phyloP scores from a whole-genome alignment of 2,113 vertebrate genomes.

The Butastur rufipennis region DNA sequence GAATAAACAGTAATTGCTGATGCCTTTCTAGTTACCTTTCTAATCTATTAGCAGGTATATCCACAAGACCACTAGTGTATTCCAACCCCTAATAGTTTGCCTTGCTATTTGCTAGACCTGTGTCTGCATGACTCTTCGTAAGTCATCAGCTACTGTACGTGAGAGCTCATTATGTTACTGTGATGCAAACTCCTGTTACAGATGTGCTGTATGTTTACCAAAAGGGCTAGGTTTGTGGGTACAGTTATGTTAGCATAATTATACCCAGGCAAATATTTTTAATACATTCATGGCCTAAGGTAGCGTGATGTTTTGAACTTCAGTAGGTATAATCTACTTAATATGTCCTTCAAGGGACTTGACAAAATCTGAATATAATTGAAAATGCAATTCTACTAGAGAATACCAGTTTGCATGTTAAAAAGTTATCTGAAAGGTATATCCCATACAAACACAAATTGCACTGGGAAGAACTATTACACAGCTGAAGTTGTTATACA shows the following conservation, averaged over 20 bases:
- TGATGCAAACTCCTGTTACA: not conserved
- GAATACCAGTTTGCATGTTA: not conserved
- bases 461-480: not conserved
- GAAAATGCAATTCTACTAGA: not conserved
- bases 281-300: not conserved
- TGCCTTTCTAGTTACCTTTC: not conserved
- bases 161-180: not conserved
- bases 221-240: not conserved
- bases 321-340: not conserved
- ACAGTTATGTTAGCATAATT: not conserved
- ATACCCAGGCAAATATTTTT: not conserved
- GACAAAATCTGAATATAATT: not conserved
- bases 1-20: not conserved
- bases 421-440: not conserved
- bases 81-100: not conserved
- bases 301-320: not conserved
- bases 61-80: not conserved
- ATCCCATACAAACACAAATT: not conserved
- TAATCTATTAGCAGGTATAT: not conserved
- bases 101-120: not conserved
- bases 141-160: not conserved
- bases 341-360: not conserved
- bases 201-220: not conserved
- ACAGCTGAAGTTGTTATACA: not conserved
- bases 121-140: not conserved